Percentiles rank a stretch among this genome's conserved stretches.
phyloP scores from a whole-genome alignment of 2,888 invertebrate genomes.

The Athripsodes cinereus region DNA sequence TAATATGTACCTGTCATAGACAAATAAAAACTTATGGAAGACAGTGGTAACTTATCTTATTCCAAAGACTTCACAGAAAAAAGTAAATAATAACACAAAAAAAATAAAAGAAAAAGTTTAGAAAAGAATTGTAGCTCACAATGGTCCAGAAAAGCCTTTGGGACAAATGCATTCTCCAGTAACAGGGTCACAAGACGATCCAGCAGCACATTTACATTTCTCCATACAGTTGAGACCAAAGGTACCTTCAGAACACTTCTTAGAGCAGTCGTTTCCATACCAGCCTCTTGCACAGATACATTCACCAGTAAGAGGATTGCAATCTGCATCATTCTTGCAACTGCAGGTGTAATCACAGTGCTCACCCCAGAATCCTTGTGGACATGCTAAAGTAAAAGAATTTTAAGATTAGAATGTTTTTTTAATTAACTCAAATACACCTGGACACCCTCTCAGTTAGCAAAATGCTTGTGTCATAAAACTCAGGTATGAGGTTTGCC shows the following conservation, averaged over 20 bases:
- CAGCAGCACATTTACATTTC: slow-evolving; percentile 68
- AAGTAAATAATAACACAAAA: not conserved
- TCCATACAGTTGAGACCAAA: slow-evolving; percentile 69
- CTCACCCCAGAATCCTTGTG: slow-evolving; percentile 63
- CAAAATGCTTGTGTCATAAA: too few species aligned
- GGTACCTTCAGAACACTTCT: slow-evolving; percentile 63
- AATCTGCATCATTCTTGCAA: slow-evolving; percentile 70
- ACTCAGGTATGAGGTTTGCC: too few species aligned
- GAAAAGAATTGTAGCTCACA: slow-evolving; percentile 13
- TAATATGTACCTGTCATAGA: too few species aligned
- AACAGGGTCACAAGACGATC: slow-evolving; percentile 60
- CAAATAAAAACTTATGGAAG: too few species aligned
- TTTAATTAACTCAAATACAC: too few species aligned
- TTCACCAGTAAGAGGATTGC: slow-evolving; percentile 59
- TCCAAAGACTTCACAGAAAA: too few species aligned
- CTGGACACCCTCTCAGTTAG: too few species aligned
- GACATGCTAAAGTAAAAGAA: slow-evolving; percentile 45
- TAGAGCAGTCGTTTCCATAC: slow-evolving; percentile 57
- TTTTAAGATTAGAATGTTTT: too few species aligned
- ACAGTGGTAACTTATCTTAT: too few species aligned
- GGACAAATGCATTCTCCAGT: slow-evolving; percentile 70
- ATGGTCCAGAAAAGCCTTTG: slow-evolving; percentile 58
- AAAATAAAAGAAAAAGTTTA: not conserved
- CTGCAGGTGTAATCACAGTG: slow-evolving; percentile 65
- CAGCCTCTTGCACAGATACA: slow-evolving; percentile 75